Base-by-base conservation (phyloP, 2,113 vertebrate genomes). In the Romanogobio albipinnatus region DNA sequence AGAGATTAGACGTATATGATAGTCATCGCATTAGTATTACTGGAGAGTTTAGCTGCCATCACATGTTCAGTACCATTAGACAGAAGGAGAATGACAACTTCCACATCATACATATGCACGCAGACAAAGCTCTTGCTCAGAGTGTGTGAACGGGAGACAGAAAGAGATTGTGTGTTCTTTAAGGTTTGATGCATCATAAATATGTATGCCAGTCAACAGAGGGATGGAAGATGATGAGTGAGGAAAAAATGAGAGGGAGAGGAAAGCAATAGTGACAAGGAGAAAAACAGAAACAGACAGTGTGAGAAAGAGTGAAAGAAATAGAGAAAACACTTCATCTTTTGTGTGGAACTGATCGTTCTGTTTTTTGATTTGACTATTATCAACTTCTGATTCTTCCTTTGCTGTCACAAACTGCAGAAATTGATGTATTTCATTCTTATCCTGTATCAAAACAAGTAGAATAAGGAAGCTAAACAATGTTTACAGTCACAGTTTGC, bases 371-470 rank as follows among this genome's bases (percentile, higher is more conserved):
- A 68, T 81, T 76, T 10, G 9, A 73, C 53, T 71, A 85, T 70
- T 66, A 80, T 77, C 62, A 84, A 78, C 58, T 64, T 75, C 24
- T 61, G 15, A 88, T 90, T 91, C 86, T 74, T 88, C 75, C n/a
- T 82, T 86, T 90, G 84, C 88, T 92, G 90, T 89, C 89, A 90
- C 26, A 53, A 56, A 78, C 68, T 82, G 61, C 24, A 17, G 89
- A 86, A 87, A 90, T 93, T 93, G 90, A 93, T 91, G 86, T 87
- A 89, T 89, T 90, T 86, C 85, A 81, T 91, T 82, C 89, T 85
- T 88, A 47, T 89, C 85, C 90, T 87, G 29, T 33, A 61, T 82
- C 33, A 71, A 82, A 82, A 76, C 64, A 66, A 17, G 29, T 29
- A n/a, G 51, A 87, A 66, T 3, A 9, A 36, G 33, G 62, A 29